A percentile compares a stretch with the other conserved stretches of the same genome.
These are phyloP conservation scores for Leucophenga varia DNA, from an alignment of 1,140 invertebrate genomes.

Conservation along the genomic window DNA sequence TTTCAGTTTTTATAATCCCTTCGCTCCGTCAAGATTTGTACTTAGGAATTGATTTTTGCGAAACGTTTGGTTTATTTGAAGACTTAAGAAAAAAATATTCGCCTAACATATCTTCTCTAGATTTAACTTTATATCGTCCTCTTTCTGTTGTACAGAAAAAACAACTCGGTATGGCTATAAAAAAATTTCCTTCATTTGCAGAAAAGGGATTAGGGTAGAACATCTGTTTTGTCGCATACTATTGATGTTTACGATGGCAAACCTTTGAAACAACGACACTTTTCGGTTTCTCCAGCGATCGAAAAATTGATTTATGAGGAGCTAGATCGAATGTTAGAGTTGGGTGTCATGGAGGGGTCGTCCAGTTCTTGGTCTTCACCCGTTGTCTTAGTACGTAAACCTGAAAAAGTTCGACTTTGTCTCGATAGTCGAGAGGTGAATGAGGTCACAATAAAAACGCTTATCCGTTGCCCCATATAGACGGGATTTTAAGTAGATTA, in stretches of 20 bases:
- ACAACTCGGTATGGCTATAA: neutral
- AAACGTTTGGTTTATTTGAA: neutral
- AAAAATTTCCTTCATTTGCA: constrained; percentile 2
- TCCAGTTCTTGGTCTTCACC: constrained; percentile 11
- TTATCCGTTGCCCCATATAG: constrained; percentile 25
- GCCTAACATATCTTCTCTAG: neutral
- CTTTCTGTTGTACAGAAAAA: neutral
- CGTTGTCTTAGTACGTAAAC: constrained; percentile 7
- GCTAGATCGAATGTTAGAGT: constrained; percentile 3
- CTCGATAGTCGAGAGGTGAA: constrained; percentile 8
- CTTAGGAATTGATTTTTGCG: constrained; percentile 10
- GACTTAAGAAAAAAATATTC: neutral
- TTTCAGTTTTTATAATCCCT: constrained; percentile 1
- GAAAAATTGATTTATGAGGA: constrained; percentile 8
- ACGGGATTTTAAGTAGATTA: constrained; percentile 41
- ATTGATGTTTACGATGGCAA: constrained; percentile 6
- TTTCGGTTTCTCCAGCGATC: constrained; percentile 6
- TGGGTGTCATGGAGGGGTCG: constrained; percentile 9
- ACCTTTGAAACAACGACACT: neutral
- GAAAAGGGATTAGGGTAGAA: neutral
- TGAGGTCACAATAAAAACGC: constrained; percentile 20
- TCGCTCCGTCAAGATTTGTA: neutral
- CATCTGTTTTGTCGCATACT: neutral
- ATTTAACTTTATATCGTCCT: neutral
- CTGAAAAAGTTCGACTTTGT: constrained; percentile 10